These are phyloP conservation scores for Gerosis bhagava DNA, from an alignment of 2,888 invertebrate species.

Conservation along the genomic window DNA sequence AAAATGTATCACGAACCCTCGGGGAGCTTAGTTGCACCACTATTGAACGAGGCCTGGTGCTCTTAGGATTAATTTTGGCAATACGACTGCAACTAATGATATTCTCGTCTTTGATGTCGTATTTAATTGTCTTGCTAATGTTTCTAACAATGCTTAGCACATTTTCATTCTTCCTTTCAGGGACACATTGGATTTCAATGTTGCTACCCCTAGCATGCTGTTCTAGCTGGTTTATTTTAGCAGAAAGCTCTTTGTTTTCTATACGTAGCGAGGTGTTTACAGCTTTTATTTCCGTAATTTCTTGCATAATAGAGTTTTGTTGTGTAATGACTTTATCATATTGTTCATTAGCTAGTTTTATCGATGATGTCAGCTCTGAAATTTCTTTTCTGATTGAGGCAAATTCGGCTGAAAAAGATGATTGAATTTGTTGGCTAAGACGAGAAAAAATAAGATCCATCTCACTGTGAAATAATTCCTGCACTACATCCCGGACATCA, in stretches of 20 bases:
- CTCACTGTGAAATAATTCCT: conserved; percentile 1
- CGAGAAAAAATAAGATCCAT: not conserved
- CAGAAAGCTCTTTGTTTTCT: not conserved
- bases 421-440: conserved; percentile 1
- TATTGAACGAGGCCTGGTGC: not conserved
- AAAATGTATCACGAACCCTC: conserved; percentile 7
- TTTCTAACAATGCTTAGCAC: not conserved
- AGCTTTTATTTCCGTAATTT: not conserved
- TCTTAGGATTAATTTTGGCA: conserved; percentile 3
- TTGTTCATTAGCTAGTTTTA: not conserved
- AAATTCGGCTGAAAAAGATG: not conserved
- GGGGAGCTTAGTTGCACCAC: conserved; percentile 7
- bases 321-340: not conserved
- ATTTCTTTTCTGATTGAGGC: not conserved
- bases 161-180: not conserved
- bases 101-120: not conserved
- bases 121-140: not conserved
- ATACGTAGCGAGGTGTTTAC: not conserved
- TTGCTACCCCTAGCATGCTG: not conserved
- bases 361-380: not conserved
- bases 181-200: conserved; percentile 1
- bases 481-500: not conserved
- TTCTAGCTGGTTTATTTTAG: not conserved
- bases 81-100: not conserved
- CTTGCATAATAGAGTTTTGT: not conserved